These are phyloP conservation scores for Leptobrachium leishanense DNA, from an alignment of 2,113 vertebrate genomes.

Conservation along the genomic window DNA sequence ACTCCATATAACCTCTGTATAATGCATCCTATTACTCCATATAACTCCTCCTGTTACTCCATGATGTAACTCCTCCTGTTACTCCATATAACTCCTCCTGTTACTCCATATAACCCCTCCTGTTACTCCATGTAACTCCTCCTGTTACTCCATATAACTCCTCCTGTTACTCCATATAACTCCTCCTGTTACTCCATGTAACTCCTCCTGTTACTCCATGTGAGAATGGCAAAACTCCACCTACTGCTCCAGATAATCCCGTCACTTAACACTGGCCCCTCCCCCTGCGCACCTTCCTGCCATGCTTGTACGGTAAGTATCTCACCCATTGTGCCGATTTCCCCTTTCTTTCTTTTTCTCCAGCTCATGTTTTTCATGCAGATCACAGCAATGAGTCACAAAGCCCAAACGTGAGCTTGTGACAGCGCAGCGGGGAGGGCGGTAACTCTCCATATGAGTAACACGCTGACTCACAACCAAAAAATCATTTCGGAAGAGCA, in stretches of 20 bases:
- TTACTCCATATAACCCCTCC: not conserved
- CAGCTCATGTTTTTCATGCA: slow-evolving; percentile 23
- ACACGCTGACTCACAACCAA: slow-evolving; percentile 36
- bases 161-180: not conserved
- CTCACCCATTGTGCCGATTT: slow-evolving; percentile 3
- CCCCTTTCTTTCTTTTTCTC: slow-evolving; percentile 3
- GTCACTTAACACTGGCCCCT: not conserved
- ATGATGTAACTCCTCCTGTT: not conserved
- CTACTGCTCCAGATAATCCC: not conserved
- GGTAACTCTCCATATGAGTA: slow-evolving; percentile 2
- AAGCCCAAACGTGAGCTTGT: slow-evolving; percentile 41
- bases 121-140: not conserved
- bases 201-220: not conserved
- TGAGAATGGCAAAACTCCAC: not conserved
- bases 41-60: not conserved
- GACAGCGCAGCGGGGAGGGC: slow-evolving; percentile 6
- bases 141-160: not conserved
- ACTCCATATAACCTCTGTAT: not conserved
- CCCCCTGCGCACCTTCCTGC: not conserved
- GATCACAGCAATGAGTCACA: slow-evolving; percentile 45
- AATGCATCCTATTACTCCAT: not conserved
- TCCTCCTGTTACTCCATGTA: not conserved
- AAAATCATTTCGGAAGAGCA: slow-evolving; percentile 29
- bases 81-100: slow-evolving; percentile 5
- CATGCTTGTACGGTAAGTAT: not conserved